Base-by-base conservation (phyloP, 2,113 vertebrate genomes). In the Prolemur simus region DNA sequence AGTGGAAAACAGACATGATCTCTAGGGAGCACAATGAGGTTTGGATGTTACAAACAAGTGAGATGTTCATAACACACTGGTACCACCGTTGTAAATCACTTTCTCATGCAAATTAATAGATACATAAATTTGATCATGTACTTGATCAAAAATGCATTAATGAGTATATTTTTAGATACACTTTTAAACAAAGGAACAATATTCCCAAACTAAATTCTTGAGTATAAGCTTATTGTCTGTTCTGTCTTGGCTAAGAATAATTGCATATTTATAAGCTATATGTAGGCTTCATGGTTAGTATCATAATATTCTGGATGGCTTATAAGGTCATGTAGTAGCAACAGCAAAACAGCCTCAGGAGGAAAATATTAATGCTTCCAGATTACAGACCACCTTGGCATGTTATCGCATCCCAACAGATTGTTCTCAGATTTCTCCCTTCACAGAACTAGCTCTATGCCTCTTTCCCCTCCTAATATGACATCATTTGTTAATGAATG, bases 41-140 rank as follows among this genome's bases (percentile, higher is more conserved):
- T 98, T 86, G 78, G 83, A 96, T 58, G 15, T 97, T 97, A 97
- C 95, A 98, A 98, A 98, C 95, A 98, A 98, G 91, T 56, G 78
- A 96, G 92, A 94, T 90, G 97, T 92, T 98, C 97, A 94, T 96
- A 98, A 98, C 94, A 98, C 71, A 86, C 96, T 83, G 94, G 68
- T 68, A 95, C 89, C 49, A 89, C 13, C 47, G 66, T 1, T 76
- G n/a, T 37, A 91, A 97, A 64, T 52, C 71, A 87, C 91, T 95
- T 95, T 95, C 96, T 98, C 96, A 94, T 96, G 95, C 85, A 96
- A 98, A 97, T 95, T 90, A 86, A 98, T 97, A 85, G 66, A 91
- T 2, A 0, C 45, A 21, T 92, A 96, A 89, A 95, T 87, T 84
- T 58, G 92, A 78, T 58, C 34, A 76, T 83, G 97, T 74, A 13